phyloP scores from a whole-genome alignment of 2,113 vertebrate species.

The Passer domesticus region DNA sequence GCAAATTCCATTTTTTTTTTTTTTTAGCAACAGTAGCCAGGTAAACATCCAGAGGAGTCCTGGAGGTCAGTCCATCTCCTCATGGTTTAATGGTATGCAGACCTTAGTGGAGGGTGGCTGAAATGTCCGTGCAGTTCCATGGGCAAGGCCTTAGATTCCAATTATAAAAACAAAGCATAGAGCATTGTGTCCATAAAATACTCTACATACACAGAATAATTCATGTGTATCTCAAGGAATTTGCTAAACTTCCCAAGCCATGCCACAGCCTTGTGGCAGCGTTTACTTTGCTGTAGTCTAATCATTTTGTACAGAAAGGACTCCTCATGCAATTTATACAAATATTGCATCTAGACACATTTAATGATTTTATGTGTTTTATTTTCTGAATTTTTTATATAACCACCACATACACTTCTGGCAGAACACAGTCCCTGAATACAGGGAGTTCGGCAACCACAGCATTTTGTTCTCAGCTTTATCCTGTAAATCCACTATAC shows the following conservation, averaged over 20 bases:
- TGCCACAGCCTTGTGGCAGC: background rate
- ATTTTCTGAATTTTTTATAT: background rate
- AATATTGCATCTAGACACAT: background rate
- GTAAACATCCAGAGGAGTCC: background rate
- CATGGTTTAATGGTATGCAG: background rate
- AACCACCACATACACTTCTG: background rate
- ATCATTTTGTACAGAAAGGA: background rate
- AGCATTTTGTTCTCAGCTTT: background rate
- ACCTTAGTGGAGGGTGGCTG: background rate
- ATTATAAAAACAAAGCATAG: background rate
- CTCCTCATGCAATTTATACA: accelerated
- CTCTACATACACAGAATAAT: background rate
- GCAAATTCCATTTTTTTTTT: background rate
- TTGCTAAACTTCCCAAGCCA: background rate
- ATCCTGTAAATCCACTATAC: background rate
- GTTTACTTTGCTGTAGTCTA: background rate
- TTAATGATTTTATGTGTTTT: background rate
- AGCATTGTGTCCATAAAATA: background rate
- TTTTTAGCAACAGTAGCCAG: background rate
- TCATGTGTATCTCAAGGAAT: background rate
- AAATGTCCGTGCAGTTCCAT: background rate
- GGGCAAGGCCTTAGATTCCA: background rate
- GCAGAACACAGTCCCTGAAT: background rate
- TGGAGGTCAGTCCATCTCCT: background rate
- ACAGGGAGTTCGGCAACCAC: background rate